Percentiles rank a stretch among this genome's conserved stretches.
These are phyloP conservation scores for Camponotus vicinus DNA, from an alignment of 1,140 invertebrate species.

Conservation along the genomic window DNA sequence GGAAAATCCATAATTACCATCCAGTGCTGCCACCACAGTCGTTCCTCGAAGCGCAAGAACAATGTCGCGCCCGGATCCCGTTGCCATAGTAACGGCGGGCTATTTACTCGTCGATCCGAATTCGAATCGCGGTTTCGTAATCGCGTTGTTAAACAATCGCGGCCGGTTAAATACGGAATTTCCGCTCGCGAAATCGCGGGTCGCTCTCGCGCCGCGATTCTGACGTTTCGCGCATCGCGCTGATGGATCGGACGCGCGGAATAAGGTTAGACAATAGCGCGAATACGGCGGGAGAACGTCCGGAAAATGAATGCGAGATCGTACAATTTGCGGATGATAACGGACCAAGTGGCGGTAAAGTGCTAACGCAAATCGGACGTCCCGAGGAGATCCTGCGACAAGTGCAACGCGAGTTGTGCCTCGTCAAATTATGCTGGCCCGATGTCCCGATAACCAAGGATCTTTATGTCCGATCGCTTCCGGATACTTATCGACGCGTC, in stretches of 20 bases:
- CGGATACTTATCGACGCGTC: slow-evolving; percentile 91
- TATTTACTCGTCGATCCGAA: slow-evolving; percentile 12
- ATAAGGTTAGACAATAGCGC: neutral
- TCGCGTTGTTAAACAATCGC: slow-evolving; percentile 16
- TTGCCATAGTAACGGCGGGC: slow-evolving; percentile 8
- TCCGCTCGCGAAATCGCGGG: neutral
- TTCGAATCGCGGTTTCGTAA: slow-evolving; percentile 21
- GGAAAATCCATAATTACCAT: too few relatives aligned
- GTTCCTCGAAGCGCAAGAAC: neutral
- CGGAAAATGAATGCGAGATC: neutral
- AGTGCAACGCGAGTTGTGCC: slow-evolving; percentile 84
- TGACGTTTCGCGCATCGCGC: too few relatives aligned
- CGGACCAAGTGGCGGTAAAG: neutral
- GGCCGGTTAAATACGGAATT: neutral
- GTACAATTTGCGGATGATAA: neutral
- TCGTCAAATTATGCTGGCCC: slow-evolving; percentile 86
- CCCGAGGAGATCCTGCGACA: slow-evolving; percentile 79
- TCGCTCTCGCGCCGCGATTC: neutral
- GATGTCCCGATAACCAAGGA: slow-evolving; percentile 84
- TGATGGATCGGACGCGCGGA: neutral
- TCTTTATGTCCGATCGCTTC: slow-evolving; percentile 87
- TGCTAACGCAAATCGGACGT: too few relatives aligned
- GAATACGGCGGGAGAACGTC: neutral
- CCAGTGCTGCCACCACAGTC: neutral
- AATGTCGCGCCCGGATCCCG: neutral